Evolutionary conservation across 2,888 invertebrate genomes (phyloP), one percentile per base, ranked within the genome.

Genomic region (Dioctria linearis): DNA sequence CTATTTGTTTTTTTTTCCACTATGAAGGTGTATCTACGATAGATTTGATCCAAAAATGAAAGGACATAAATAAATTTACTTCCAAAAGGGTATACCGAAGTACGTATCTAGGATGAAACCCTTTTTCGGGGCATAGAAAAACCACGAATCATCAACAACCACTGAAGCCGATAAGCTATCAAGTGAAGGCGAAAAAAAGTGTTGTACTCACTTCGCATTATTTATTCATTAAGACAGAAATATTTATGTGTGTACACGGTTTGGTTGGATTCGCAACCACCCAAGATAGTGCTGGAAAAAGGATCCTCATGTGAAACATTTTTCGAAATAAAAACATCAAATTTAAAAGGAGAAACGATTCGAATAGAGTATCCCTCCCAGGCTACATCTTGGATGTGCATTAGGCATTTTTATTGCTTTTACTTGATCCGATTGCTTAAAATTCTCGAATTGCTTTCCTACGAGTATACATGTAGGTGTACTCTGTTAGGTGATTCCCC

Each of bases 331-430:
- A 51, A 78, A 59, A 46, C 51, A 49, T 63, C 37, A 80, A 67
- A 57, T 73, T 73, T 57, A 73, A 73, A 73, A 73, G 59, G 73
- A 25, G 61, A 61, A 39, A 5, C 61, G 61, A 25, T 25, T 39
- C n/a, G 25, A 61, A n/a, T 5, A 61, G 25, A 73, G 73, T 42
- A 73, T 40, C 8, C 37, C 59, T 57, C 67, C 73, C 46, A 75
- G 67, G 59, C 67, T 65, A 54, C 57, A 25, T 25, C 71, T 57
- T 42, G 61, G 69, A 59, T 75, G 75, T 80, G 78, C 82, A 80
- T 80, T 82, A 75, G 11, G 66, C 54, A 82, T 61, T 82, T 82
- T 82, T 82, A 82, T 80, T 80, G 79, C 82, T 69, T 59, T 66
- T 80, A 82, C 80, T 81, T 69, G 78, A 78, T 73, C 75, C 75